Percentiles rank a stretch among this genome's conserved stretches.
Evolutionary conservation across 2,113 vertebrate species (phyloP).

Genomic region (Syngnathus scovelli): DNA sequence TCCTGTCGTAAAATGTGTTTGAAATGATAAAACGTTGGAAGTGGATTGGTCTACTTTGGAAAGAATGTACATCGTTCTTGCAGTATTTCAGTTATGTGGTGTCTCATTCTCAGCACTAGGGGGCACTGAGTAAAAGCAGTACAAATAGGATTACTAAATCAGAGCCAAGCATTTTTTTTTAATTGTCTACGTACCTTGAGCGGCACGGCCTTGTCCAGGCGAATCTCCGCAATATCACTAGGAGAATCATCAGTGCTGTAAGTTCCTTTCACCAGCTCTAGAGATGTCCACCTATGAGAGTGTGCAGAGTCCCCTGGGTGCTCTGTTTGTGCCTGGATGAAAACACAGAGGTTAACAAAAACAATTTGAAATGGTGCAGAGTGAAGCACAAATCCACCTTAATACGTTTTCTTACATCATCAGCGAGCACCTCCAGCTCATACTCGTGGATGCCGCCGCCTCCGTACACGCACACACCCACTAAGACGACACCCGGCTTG

Average conservation of each 20-base stretch:
- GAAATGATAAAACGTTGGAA: too few relatives aligned
- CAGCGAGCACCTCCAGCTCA: conserved; percentile 92
- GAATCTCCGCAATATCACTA: conserved; percentile 95
- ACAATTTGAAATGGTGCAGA: background rate
- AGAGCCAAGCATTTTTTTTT: background rate
- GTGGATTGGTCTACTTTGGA: too few relatives aligned
- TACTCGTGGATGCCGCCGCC: conserved; percentile 98
- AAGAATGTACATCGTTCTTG: too few relatives aligned
- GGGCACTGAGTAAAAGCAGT: too few relatives aligned
- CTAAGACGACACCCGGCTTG: conserved; percentile 91
- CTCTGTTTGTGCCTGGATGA: conserved; percentile 80
- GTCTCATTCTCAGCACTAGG: too few relatives aligned
- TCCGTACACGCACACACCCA: conserved; percentile 96
- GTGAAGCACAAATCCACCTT: background rate
- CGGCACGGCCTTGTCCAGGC: conserved; percentile 93
- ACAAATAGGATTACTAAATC: too few relatives aligned
- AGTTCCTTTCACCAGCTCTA: conserved; percentile 95
- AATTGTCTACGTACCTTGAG: conserved; percentile 78
- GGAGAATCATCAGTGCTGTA: conserved; percentile 97
- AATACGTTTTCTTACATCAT: conserved; percentile 80
- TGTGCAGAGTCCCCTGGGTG: conserved; percentile 91
- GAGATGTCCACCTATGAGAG: conserved; percentile 95
- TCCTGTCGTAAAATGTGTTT: too few relatives aligned
- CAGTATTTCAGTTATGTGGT: too few relatives aligned
- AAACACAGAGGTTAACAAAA: background rate